Base-by-base conservation (phyloP, 2,888 invertebrate species). In the Tuta absoluta region DNA sequence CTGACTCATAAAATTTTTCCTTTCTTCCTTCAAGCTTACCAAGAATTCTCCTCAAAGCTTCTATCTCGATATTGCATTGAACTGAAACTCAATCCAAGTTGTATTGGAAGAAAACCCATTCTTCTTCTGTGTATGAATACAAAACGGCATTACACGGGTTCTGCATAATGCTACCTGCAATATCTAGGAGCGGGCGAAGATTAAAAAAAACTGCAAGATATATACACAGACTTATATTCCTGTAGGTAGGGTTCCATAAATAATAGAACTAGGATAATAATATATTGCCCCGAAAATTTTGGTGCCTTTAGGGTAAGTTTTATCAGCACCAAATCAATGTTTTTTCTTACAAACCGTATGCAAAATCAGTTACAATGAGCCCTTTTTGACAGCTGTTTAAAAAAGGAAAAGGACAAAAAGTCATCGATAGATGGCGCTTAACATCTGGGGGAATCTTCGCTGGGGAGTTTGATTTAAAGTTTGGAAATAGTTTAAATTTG, bases 161-260 rank as follows among this genome's bases (percentile, higher is more conserved):
- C 58, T 21, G 37, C 58, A 58, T 58, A 58, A 58, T 58, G 38
- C 58, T 12, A n/a, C 28, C 23, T n/a, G 38, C 37, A 59, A 59
- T 59, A 59, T 33, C 33, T 41, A 17, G 17, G 45, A 45, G 45
- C 45, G 5, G 41, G 12, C 41, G 10, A 14, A 5, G 41, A n/a
- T 14, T 3, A 3, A 1, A 4, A 17, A 17, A 45, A 45, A 45
- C 45, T 17, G 2, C n/a, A 17, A 45, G 45, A 45, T n/a, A 45
- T 45, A 17, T 37, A 11, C 11, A 33, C 5, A 33, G 8, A 12
- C 37, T 37, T 33, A 37, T 4, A 12, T 37, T 37, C 11, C 11
- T 8, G 48, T 48, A n/a, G 14, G 5, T 45, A n/a, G 3, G 12
- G 12, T 11, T 8, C n/a, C n/a, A n/a, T n/a, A n/a, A n/a, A n/a